Base-by-base conservation (phyloP, 2,888 invertebrate genomes). In the Synanthedon vespiformis region DNA sequence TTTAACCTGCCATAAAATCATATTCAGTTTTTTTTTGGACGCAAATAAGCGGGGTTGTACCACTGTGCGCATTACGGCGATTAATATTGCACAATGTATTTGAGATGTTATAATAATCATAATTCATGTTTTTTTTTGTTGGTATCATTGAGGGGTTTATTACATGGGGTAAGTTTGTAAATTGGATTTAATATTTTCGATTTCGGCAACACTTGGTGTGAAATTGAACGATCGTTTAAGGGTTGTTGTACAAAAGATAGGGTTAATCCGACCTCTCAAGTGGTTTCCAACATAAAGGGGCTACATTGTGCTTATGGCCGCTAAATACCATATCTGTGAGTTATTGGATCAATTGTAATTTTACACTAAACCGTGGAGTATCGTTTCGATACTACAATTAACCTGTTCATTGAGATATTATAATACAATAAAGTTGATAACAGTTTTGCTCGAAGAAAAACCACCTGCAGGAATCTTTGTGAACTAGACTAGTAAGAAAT, bases 161-260 rank as follows among this genome's bases (percentile, higher is more conserved):
- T 53, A 55, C 60, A 61, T 70, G 69, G 77, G 77, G 77, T 75
- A 72, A 71, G 75, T 74, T 73, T 58, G 70, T 77, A 78, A 82
- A 86, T 86, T 87, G 86, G 87, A 87, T 86, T 83, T 83, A 86
- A 86, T 87, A 86, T 86, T 87, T 85, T 77, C 76, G 72, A 80
- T 78, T 80, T 78, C 77, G 67, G 78, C 64, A 79, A 80, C 81
- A 77, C 74, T 82, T 74, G 77, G 80, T 86, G 86, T 83, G 86
- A 85, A 87, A 86, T 87, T 84, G 85, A 74, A 82, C 79, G 82
- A 77, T 70, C 77, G 65, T 65, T 78, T 73, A 75, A 82, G 85
- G 76, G 83, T 70, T 73, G 66, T 71, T 49, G 48, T 48, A 18
- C 56, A 34, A 61, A 62, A 68, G 73, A 76, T 79, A 68, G 80